phyloP scores from a whole-genome alignment of 2,113 vertebrate species.

The Trogon surrucura region DNA sequence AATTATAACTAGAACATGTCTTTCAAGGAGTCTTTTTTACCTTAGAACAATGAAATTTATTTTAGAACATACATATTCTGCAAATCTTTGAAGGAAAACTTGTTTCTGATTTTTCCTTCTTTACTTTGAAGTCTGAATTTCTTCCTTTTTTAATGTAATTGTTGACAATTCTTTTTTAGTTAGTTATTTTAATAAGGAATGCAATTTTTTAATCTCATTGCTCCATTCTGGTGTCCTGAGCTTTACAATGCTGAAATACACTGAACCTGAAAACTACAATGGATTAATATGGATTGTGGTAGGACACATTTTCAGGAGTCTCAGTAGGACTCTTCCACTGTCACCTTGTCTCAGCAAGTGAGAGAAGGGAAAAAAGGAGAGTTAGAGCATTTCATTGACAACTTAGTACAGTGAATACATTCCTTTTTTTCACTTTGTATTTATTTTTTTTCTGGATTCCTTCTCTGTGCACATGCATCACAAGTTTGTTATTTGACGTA shows the following conservation, averaged over 20 bases:
- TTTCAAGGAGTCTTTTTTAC: not conserved
- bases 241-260: not conserved
- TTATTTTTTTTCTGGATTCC: not conserved
- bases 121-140: not conserved
- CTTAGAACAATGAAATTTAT: not conserved
- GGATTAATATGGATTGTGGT: not conserved
- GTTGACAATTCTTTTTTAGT: not conserved
- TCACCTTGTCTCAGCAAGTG: not conserved
- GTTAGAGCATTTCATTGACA: not conserved
- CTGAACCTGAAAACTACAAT: not conserved
- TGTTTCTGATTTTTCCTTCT: not conserved
- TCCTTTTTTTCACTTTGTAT: not conserved
- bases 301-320: not conserved
- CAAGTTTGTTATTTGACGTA: not conserved
- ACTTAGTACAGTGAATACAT: not conserved
- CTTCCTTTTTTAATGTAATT: not conserved
- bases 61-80: not conserved
- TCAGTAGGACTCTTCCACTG: not conserved
- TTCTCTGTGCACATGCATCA: not conserved
- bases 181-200: not conserved
- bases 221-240: not conserved
- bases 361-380: not conserved
- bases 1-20: not conserved
- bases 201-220: not conserved
- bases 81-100: not conserved